A percentile compares a stretch with the other conserved stretches of the same genome.
These are phyloP conservation scores for Nemoura dubitans DNA, from an alignment of 2,888 invertebrate species.

Conservation along the genomic window DNA sequence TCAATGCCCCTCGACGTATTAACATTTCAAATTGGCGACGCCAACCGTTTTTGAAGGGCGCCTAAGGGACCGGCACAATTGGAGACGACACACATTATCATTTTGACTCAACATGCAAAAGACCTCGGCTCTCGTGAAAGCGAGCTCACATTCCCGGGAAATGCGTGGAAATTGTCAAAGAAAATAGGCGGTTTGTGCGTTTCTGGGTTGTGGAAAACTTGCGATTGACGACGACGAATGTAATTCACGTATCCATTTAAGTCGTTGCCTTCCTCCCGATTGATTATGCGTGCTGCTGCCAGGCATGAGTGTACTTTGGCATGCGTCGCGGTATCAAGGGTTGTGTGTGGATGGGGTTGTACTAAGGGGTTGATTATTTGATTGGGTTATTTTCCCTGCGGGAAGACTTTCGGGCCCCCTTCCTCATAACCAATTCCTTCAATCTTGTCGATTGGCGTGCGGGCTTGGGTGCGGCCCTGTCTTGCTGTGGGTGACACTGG, in stretches of 20 bases:
- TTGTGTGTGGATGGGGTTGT: not conserved
- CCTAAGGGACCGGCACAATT: constrained; percentile 43
- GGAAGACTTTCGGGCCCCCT: not conserved
- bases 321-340: not conserved
- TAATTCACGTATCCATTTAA: constrained; percentile 22
- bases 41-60: constrained; percentile 49
- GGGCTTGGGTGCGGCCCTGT: not conserved
- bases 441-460: constrained; percentile 8
- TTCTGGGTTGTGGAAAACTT: not conserved
- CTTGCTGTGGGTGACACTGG: constrained; percentile 23
- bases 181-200: not conserved
- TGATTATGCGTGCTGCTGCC: not conserved
- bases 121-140: not conserved
- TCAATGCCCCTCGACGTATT: constrained; percentile 45
- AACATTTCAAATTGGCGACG: constrained; percentile 50
- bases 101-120: not conserved
- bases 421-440: constrained; percentile 24
- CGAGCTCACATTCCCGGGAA: not conserved
- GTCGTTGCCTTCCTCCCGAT: not conserved
- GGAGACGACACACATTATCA: constrained; percentile 46
- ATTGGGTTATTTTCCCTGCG: constrained; percentile 42
- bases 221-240: not conserved
- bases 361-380: constrained; percentile 41
- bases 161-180: not conserved
- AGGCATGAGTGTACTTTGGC: not conserved